A percentile compares a stretch with the other conserved stretches of the same genome.
These are phyloP conservation scores for Cladopsammia gracilis DNA, from an alignment of 64 coral and sea anemone species.

Conservation along the genomic window DNA sequence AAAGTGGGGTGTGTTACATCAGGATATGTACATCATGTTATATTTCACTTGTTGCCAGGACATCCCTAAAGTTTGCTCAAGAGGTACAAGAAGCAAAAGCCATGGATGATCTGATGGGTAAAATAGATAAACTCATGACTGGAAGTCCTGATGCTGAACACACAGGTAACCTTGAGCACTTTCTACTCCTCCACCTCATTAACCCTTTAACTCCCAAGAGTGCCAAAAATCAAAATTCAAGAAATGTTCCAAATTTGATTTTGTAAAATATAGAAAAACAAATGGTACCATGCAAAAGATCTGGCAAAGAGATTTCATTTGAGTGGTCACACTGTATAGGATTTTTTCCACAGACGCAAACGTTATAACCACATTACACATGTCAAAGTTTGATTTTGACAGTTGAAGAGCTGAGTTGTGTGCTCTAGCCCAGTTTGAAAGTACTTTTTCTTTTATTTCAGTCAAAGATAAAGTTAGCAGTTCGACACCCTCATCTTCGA, in stretches of 20 bases:
- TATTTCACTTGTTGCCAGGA: slow-evolving; percentile 15
- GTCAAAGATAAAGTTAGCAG: background rate
- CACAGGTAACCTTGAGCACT: background rate
- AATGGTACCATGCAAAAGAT: background rate
- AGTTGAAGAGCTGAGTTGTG: background rate
- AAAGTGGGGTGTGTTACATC: no score
- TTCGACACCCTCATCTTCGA: background rate
- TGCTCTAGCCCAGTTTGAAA: background rate
- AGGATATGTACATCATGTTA: no score
- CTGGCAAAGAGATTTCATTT: background rate
- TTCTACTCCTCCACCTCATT: background rate
- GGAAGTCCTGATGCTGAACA: background rate
- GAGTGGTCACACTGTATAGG: background rate
- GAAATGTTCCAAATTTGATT: no score
- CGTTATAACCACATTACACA: no score
- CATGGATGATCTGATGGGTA: slow-evolving; percentile 77
- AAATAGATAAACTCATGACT: slow-evolving; percentile 71
- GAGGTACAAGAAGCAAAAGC: slow-evolving; percentile 82
- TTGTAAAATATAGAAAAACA: no score
- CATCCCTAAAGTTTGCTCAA: slow-evolving; percentile 74
- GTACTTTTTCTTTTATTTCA: background rate
- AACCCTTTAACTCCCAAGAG: background rate
- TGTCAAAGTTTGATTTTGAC: no score
- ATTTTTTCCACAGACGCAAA: background rate
- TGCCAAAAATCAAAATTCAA: background rate